Percentiles rank a stretch among this genome's conserved stretches.
Evolutionary conservation across 2,113 vertebrate genomes (phyloP).

Genomic region (Sula dactylatra): DNA sequence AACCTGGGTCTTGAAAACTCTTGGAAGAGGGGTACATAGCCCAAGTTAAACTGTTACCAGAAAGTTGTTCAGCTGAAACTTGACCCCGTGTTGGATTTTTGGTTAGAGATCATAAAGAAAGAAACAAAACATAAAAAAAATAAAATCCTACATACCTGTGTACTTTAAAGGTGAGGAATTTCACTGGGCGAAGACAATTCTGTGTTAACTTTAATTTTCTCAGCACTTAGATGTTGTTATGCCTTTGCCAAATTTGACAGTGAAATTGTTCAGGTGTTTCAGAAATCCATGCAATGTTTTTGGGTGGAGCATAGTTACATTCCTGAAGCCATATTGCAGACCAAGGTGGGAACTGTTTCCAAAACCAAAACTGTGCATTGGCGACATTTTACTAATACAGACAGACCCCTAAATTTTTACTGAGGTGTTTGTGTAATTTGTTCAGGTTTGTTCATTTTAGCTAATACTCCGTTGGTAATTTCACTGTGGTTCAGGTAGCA

Average conservation of each 20-base stretch:
- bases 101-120: background rate
- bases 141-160: background rate
- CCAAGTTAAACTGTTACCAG: background rate
- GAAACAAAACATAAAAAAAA: background rate
- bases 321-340: background rate
- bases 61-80: background rate
- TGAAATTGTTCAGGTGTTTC: background rate
- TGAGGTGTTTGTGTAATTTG: background rate
- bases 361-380: background rate
- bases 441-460: background rate
- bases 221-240: background rate
- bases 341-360: background rate
- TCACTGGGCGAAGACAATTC: background rate
- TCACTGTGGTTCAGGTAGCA: background rate
- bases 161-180: background rate
- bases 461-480: background rate
- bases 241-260: background rate
- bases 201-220: background rate
- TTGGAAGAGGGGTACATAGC: background rate
- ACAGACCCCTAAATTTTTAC: background rate
- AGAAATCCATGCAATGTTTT: background rate
- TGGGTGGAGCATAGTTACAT: background rate
- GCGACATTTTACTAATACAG: background rate
- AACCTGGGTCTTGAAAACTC: background rate
- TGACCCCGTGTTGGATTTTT: background rate